Base-by-base conservation (phyloP, 2,888 invertebrate genomes). In the Pecten maximus region DNA sequence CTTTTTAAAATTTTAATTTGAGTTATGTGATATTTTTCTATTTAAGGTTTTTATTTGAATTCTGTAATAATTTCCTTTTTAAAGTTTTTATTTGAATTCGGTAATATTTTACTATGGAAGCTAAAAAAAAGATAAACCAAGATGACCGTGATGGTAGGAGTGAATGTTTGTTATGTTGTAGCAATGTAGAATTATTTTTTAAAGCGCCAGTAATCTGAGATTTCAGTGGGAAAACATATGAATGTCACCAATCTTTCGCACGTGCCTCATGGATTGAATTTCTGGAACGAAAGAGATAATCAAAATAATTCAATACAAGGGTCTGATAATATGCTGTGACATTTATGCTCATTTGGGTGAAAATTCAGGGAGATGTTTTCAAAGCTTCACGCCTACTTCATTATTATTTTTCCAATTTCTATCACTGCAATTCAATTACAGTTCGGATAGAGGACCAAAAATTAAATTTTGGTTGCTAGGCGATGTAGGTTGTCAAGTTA, bases 381-480 rank as follows among this genome's bases (percentile, higher is more conserved):
- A 74, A 8, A 23, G 74, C 74, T 35, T 74, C 35, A 28, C 28
- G 16, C 74, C 74, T 23, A 35, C 74, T 74, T 74, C 35, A 74
- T 74, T 74, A 74, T 23, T 74, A 23, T 74, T 74, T 74, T 35
- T 74, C 23, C 19, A 54, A 23, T 54, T 23, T 54, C 54, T 54
- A 54, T 54, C 54, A 19, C 54, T 19, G 23, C 23, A 54, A 54
- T 23, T 10, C 35, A 28, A 35, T 74, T 74, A 35, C 35, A 74
- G 74, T 74, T 74, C 35, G 35, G 35, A 74, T 74, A 10, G 74
- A 74, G 35, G 35, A 74, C 74, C 54, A 54, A 54, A 54, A 74
- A 74, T 74, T 74, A 35, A 28, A 74, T 74, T 74, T 28, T 74
- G 74, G 74, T 74, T 74, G 74, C 74, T 74, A 74, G 74, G 74